Evolutionary conservation across 2,113 vertebrate genomes (phyloP), one percentile per base, ranked within the genome.

Genomic region (Monarcha castaneiventris): DNA sequence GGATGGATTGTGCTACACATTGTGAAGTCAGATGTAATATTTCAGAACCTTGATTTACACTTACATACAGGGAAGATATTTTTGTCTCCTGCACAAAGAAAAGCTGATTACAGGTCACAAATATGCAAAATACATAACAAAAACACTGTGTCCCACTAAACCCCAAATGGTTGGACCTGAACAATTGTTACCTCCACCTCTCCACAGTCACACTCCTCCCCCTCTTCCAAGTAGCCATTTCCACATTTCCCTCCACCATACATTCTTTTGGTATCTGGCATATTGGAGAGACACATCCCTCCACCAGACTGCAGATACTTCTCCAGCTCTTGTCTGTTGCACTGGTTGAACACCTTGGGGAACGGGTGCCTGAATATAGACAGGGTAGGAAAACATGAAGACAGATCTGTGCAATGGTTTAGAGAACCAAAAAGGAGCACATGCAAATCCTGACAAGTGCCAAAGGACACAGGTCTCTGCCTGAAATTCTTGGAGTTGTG

Each of bases 151-250:
- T 49, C 76, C 82, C 79, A 61, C 56, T 68, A 77, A 81, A 52
- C 19, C 43, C 48, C 48, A 64, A 13, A 76, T 9, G 11, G 17
- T 23, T 83, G 29, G 43, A 84, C 71, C 23, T 32, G 35, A 63
- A 56, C 23, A 59, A 55, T 12, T 72, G 2, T 97, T 93, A 99
- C 99, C 98, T 99, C 98, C 69, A 98, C 98, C 18, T 99, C 99
- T 61, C 99, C 99, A 88, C 99, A 99, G 97, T 99, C 99, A 96
- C 99, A 99, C 62, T 99, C 98, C 92, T 99, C 99, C 11, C 99
- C 99, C 1, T 99, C 98, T 97, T 99, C 99, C 97, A 99, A 97
- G 98, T 99, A 99, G 30, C 99, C 99, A 11, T 99, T 99, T 67
- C 99, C 99, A 61, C 99, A 99, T 80, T 98, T 98, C 85, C 97